These are phyloP conservation scores for Lepidurus couesii DNA, from an alignment of 1,140 invertebrate genomes.

Conservation along the genomic window DNA sequence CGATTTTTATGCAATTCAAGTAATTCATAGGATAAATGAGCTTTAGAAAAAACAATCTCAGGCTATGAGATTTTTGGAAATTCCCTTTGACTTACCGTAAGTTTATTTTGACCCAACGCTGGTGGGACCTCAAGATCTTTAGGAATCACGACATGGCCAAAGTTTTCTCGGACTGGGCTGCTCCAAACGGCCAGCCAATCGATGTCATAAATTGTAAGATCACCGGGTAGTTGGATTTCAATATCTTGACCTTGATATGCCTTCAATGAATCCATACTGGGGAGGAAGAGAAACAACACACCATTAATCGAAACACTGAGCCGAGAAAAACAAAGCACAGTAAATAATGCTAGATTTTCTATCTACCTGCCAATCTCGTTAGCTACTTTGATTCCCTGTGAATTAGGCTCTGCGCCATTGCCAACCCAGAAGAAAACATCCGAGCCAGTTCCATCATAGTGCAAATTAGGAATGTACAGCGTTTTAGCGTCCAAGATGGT, in stretches of 20 bases:
- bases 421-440: slow-evolving; percentile 92
- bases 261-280: slow-evolving; percentile 65
- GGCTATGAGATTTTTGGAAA: not conserved
- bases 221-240: slow-evolving; percentile 72
- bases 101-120: slow-evolving; percentile 78
- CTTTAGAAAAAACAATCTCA: slow-evolving; percentile 9
- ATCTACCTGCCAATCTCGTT: slow-evolving; percentile 71
- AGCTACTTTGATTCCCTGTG: slow-evolving; percentile 71
- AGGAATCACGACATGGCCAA: slow-evolving; percentile 81
- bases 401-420: slow-evolving; percentile 69
- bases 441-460: slow-evolving; percentile 82
- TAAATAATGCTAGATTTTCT: not conserved
- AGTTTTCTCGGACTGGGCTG: slow-evolving; percentile 74
- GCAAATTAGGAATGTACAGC: slow-evolving; percentile 84
- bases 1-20: not conserved
- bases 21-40: not conserved
- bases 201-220: slow-evolving; percentile 81
- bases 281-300: slow-evolving; percentile 35
- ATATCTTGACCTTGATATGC: slow-evolving; percentile 86
- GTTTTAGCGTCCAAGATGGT: slow-evolving; percentile 85
- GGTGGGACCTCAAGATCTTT: slow-evolving; percentile 83
- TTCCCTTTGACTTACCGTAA: slow-evolving; percentile 59
- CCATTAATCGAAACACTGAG: not conserved
- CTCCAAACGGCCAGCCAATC: slow-evolving; percentile 90
- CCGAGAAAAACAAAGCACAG: not conserved